Evolutionary conservation across 1,140 invertebrate genomes (phyloP), one percentile per base, ranked within the genome.

Genomic region (Lerema accius): DNA sequence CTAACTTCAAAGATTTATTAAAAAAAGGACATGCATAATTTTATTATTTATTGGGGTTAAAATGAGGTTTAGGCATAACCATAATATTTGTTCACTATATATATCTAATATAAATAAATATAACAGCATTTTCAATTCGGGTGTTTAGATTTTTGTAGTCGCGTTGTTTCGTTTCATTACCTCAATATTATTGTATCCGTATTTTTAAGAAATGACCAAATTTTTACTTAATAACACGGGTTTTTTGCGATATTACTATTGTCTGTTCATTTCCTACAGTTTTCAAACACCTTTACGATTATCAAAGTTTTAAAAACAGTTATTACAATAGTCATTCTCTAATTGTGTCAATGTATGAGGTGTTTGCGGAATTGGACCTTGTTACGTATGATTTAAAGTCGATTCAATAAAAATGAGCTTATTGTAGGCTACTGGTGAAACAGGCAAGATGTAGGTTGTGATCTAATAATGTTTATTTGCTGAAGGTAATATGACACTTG

Each of bases 351-450:
- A 61, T 50, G 64, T 56, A 56, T 23, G 40, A n/a, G 14, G 16
- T 63, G 59, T 60, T 56, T 65, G 63, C 40, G 28, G 56, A 16
- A 49, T 65, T 53, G 39, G 15, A 55, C 14, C 28, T 39, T 45
- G 49, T 43, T 49, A 50, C 11, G 42, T 49, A 58, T 42, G 50
- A 6, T 28, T 65, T 58, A 46, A 61, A 66, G 40, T 62, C 32
- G 46, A 63, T 77, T 67, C 58, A 67, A 62, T 71, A 63, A 73
- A 53, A 68, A 76, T 73, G 80, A 83, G 80, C 80, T 83, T 83
- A 79, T 67, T 43, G 32, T 73, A 75, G 71, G 61, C 67, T 71
- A 69, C 55, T 65, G 63, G 58, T 68, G 23, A 37, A 45, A 59
- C 42, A 59, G 43, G 55, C 55, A 59, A 46, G 15, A 26, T 56